phyloP scores from a whole-genome alignment of 2,113 vertebrate species.

The Murina feae region DNA sequence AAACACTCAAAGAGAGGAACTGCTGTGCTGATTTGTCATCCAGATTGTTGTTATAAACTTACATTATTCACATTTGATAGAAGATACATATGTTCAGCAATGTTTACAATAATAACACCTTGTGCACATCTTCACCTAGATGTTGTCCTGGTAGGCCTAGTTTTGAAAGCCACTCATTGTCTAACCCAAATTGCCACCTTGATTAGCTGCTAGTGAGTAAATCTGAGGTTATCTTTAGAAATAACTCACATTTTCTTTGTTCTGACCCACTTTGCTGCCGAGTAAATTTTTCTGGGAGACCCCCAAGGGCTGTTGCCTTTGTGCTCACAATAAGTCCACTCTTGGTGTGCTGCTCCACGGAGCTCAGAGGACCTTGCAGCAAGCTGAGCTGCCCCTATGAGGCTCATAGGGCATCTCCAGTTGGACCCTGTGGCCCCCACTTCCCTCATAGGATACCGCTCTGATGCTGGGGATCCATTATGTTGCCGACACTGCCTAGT shows the following conservation, averaged over 20 bases:
- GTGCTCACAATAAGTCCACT: not conserved
- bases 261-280: not conserved
- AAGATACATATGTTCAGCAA: not conserved
- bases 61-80: not conserved
- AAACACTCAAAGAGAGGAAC: not conserved
- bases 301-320: not conserved
- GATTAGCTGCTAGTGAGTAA: not conserved
- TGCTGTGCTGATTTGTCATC: not conserved
- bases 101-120: not conserved
- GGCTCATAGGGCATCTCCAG: not conserved
- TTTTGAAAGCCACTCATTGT: not conserved
- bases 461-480: not conserved
- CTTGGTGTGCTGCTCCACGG: not conserved
- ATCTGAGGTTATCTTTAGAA: not conserved
- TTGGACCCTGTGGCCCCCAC: too few species aligned
- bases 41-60: not conserved
- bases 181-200: not conserved
- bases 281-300: not conserved
- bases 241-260: not conserved
- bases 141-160: not conserved
- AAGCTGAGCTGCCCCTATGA: not conserved
- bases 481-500: not conserved
- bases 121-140: not conserved
- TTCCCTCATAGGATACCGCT: not conserved
- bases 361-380: not conserved